Percentiles rank a stretch among this genome's conserved stretches.
These are phyloP conservation scores for Halcyon smyrnensis DNA, from an alignment of 2,797 vertebrate genomes.

Conservation along the genomic window DNA sequence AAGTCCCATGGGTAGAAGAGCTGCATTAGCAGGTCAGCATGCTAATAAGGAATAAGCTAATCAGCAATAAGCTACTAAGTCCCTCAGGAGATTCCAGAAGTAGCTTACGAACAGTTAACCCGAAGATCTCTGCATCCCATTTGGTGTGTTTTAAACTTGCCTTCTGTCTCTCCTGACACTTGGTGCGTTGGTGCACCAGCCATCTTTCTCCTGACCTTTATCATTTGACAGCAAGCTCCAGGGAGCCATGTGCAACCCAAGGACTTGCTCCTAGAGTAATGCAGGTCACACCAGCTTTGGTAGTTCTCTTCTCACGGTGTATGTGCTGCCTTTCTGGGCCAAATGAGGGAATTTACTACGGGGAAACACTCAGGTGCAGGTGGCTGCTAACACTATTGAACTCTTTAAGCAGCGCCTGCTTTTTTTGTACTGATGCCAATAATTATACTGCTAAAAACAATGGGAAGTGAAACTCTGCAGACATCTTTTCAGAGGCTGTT, in stretches of 20 bases:
- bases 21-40: rapidly evolving
- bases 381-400: background rate
- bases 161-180: background rate
- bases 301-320: background rate
- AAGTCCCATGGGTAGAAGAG: rapidly evolving
- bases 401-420: background rate
- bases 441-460: background rate
- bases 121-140: background rate
- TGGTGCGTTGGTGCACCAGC: rapidly evolving
- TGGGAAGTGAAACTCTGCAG: background rate
- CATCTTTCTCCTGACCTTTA: rapidly evolving
- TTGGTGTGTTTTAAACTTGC: background rate
- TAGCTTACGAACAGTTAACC: background rate
- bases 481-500: background rate
- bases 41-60: background rate
- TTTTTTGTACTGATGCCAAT: background rate
- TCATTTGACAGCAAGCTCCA: background rate
- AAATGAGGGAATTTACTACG: background rate
- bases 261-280: background rate
- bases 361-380: background rate
- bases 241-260: rapidly evolving
- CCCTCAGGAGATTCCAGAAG: background rate
- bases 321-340: background rate
- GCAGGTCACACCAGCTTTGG: background rate
- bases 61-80: background rate